Percentiles rank a stretch among this genome's conserved stretches.
Evolutionary conservation across 2,888 invertebrate genomes (phyloP).

Genomic region (Halictus quadricinctus): DNA sequence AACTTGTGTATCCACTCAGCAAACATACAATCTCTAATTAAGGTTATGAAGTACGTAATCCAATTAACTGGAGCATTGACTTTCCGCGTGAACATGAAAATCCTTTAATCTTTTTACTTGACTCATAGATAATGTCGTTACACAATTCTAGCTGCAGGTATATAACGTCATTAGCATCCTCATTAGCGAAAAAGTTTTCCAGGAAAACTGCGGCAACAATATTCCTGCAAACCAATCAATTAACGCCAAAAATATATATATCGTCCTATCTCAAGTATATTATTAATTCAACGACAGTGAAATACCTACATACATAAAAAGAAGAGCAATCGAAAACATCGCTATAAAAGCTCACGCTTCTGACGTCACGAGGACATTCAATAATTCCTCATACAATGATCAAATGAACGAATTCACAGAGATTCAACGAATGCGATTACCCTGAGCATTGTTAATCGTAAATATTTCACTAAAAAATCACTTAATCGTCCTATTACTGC

Average conservation of each 20-base stretch:
- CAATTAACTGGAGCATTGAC: constrained; percentile 8
- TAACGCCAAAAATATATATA: not conserved
- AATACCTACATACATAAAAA: not conserved
- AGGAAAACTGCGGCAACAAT: not conserved
- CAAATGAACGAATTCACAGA: not conserved
- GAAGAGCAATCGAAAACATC: not conserved
- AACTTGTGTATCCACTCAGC: not conserved
- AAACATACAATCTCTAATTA: constrained; percentile 11
- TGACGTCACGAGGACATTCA: not conserved
- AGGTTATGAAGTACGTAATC: not conserved
- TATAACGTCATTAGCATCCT: not conserved
- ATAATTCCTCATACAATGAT: not conserved
- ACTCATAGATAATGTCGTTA: not conserved
- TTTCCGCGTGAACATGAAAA: not conserved
- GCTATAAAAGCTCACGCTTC: not conserved
- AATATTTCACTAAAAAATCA: not conserved
- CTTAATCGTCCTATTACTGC: not conserved
- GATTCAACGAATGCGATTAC: not conserved
- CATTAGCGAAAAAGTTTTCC: not conserved
- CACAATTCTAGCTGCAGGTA: not conserved
- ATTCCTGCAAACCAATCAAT: not conserved
- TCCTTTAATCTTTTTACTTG: not conserved
- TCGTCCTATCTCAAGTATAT: not conserved
- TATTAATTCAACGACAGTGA: not conserved
- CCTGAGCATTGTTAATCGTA: not conserved